Base-by-base conservation (phyloP, 1,140 invertebrate species). In the Tyrophagus putrescentiae region DNA sequence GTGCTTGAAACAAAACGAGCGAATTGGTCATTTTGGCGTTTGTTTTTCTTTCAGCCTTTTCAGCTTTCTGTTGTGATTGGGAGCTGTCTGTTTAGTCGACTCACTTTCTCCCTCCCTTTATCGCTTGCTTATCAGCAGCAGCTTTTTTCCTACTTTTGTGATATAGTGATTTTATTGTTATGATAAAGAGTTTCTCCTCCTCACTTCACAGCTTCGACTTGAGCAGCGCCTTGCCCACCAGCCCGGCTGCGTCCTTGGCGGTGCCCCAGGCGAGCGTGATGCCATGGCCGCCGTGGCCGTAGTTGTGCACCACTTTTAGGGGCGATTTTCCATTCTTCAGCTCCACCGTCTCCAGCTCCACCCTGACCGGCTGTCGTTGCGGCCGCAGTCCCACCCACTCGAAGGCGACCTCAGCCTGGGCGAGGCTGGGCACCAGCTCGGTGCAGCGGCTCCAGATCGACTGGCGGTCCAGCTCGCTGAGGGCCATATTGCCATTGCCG, bases 281-380 rank as follows among this genome's bases (percentile, higher is more conserved):
- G 5, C 91, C 89, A 71, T 91, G 87, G 3, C 87, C 87, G 1
- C 89, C 87, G 69, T 94, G 90, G 3, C 90, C 91, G 69, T 94
- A 94, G 71, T 91, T 89, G 70, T 95, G 89, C 0, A 94, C 80
- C 16, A 90, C 70, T 75, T 83, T 61, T 4, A 63, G 23, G 56
- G 1, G 21, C 9, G 2, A 32, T 1, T 28, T 57, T 18, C n/a
- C 4, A 13, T 41, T 4, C 13, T 33, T 2, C 32, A 25, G 11
- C 23, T 21, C 9, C 11, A 60, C 32, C 9, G 25, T 25, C 50
- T 61, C 62, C 11, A 72, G 70, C 68, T 89, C 87, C 27, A 92
- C 79, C 57, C 87, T 74, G 0, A 90, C 80, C 0, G 78, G 76
- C n/a, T 79, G 75, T 45, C 87, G 73, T 66, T 85, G 80, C 0